A percentile compares a stretch with the other conserved stretches of the same genome.
Conservation (phyloP, 2,113 vertebrate genomes). For the Siniperca knerii region DNA sequence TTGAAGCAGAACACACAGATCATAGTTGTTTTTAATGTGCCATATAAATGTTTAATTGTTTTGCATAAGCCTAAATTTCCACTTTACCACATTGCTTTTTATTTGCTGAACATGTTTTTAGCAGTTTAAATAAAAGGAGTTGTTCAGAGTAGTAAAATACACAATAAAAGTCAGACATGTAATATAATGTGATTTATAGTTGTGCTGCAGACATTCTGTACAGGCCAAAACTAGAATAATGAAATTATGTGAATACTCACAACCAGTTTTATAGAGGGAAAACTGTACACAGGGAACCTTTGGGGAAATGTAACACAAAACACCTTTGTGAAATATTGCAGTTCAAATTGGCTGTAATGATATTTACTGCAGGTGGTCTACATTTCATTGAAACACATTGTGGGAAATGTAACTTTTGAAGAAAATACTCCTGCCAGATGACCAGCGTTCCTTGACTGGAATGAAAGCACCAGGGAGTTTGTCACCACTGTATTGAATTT, state of each 20-base stretch:
- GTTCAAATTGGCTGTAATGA: constrained; percentile 82
- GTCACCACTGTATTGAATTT: constrained; percentile 53
- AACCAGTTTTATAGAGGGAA: constrained; percentile 68
- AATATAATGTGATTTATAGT: constrained; percentile 75
- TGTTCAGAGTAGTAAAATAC: constrained; percentile 58
- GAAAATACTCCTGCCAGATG: constrained; percentile 68
- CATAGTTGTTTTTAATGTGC: constrained; percentile 30
- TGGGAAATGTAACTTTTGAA: constrained; percentile 77
- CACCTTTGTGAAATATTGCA: constrained; percentile 80
- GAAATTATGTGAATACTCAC: constrained; percentile 69
- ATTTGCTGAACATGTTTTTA: constrained; percentile 47
- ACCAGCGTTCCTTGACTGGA: constrained; percentile 58
- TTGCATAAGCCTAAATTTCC: constrained; percentile 9
- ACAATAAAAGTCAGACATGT: constrained; percentile 65
- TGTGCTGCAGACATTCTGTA: constrained; percentile 55
- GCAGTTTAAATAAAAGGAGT: constrained; percentile 46
- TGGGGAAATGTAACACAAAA: constrained; percentile 73
- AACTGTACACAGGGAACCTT: constrained; percentile 58
- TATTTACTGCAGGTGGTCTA: constrained; percentile 82
- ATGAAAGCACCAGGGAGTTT: constrained; percentile 62
- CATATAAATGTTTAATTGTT: constrained; percentile 31
- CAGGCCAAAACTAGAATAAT: constrained; percentile 70
- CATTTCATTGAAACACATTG: constrained; percentile 78
- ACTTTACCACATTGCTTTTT: constrained; percentile 26
- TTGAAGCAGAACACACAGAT: constrained; percentile 29